Percentiles rank a stretch among this genome's conserved stretches.
Evolutionary conservation across 1,140 invertebrate species (phyloP).

Genomic region (Lethocerus indicus): DNA sequence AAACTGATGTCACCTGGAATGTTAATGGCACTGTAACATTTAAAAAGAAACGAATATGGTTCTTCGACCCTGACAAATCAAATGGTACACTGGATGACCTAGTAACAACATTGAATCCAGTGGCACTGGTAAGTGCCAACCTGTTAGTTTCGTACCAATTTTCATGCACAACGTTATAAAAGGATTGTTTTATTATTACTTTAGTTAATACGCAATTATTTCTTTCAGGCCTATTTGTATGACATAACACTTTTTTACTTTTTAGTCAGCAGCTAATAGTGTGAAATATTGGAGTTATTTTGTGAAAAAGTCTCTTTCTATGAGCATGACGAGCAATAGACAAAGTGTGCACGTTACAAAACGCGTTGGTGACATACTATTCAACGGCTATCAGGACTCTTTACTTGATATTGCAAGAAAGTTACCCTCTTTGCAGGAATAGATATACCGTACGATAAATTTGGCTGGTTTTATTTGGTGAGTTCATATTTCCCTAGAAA

Average conservation of each 20-base stretch:
- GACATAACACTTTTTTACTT: constrained; percentile 10
- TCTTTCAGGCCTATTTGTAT: neutral
- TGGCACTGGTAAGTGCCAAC: constrained; percentile 51
- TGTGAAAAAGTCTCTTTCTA: constrained; percentile 30
- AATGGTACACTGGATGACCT: constrained; percentile 56
- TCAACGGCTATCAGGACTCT: constrained; percentile 54
- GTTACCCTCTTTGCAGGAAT: constrained; percentile 29
- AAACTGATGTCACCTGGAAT: constrained; percentile 46
- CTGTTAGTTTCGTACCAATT: neutral
- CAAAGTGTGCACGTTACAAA: constrained; percentile 39
- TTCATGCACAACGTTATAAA: neutral
- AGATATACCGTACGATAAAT: constrained; percentile 39
- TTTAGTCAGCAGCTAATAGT: constrained; percentile 48
- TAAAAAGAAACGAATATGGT: constrained; percentile 49
- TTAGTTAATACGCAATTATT: neutral
- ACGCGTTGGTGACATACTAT: constrained; percentile 49
- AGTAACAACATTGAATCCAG: constrained; percentile 61
- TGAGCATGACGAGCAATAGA: constrained; percentile 29
- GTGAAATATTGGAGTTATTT: constrained; percentile 32
- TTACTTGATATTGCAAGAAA: constrained; percentile 43
- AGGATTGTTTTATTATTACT: neutral
- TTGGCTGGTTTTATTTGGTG: constrained; percentile 69
- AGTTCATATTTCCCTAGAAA: constrained; percentile 1
- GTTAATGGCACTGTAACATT: constrained; percentile 67
- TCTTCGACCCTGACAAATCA: constrained; percentile 51